Conservation (phyloP, 2,888 invertebrate genomes). For the Eudemis profundana region DNA sequence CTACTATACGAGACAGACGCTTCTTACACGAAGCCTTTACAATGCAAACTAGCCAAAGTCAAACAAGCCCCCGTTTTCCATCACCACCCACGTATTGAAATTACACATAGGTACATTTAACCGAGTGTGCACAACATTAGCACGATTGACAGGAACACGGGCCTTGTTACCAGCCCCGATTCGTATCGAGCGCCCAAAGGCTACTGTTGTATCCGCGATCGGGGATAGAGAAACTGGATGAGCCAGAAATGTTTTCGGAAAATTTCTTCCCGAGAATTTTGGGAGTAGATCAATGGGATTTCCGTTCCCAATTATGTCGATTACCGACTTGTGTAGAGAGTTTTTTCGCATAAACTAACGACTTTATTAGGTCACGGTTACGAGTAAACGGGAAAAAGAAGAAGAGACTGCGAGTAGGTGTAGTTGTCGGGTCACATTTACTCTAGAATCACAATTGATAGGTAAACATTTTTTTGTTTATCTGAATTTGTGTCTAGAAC, state of each 20-base stretch:
- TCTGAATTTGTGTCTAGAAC: too few species aligned
- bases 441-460: too few species aligned
- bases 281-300: too few species aligned
- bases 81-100: conserved; percentile 40
- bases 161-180: conserved; percentile 80
- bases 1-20: not conserved
- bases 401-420: too few species aligned
- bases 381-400: too few species aligned
- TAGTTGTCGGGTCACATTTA: too few species aligned
- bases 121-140: conserved; percentile 70
- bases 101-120: conserved; percentile 48
- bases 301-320: too few species aligned
- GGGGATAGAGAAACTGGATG: conserved; percentile 59
- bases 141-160: conserved; percentile 81
- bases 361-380: too few species aligned
- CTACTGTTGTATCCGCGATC: conserved; percentile 73
- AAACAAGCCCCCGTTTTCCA: conserved; percentile 24
- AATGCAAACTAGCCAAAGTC: conserved; percentile 25
- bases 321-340: too few species aligned
- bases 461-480: too few species aligned
- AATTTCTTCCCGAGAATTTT: too few species aligned
- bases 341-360: too few species aligned
- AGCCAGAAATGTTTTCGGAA: conserved; percentile 34
- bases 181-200: conserved; percentile 79
- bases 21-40: conserved; percentile 14